Base-by-base conservation (phyloP, 2,797 vertebrate species). In the Eleutherodactylus coqui region DNA sequence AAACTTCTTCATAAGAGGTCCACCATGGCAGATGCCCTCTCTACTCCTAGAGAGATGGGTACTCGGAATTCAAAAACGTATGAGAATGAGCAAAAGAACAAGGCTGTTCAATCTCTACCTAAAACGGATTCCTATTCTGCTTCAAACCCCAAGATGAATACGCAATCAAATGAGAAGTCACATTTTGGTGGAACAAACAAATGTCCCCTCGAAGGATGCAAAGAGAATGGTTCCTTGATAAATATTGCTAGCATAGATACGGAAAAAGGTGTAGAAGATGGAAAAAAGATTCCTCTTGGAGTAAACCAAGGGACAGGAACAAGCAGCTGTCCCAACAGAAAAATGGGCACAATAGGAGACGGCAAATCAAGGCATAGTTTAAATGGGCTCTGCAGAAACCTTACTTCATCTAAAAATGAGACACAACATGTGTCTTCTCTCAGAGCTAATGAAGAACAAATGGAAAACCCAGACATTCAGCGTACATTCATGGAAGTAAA, bases 401-500 rank as follows among this genome's bases (percentile, higher is more conserved):
- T 88, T 62, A n/a, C 47, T 6, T 0, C 38, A 9, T 75, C 89
- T 83, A 32, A 89, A 67, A 77, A 34, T 79, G 67, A 36, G 0
- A 84, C 36, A 0, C 80, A 88, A 29, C 75, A 58, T 0, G 0
- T 51, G 10, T 9, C 11, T 0, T 51, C 86, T 2, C 67, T 27
- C 0, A 45, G 77, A 13, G 7, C 86, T 82, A 92, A 85, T 1
- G 90, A 86, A 32, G 91, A 91, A 2, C 91, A 89, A 4, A 64
- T 88, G 5, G 92, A 92, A 53, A 88, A 84, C 4, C 91, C 88
- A 3, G 92, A 94, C 82, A 93, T 91, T 62, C 96, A 94, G 43
- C 93, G 94, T 9, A 94, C 94, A 38, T 95, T 95, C 82, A 96
- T 96, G 64, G 90, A 96, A 80, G 95, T 96, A 34, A 95, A 91